Conservation (phyloP, 2,888 invertebrate genomes). For the Phanerotoma sp. region DNA sequence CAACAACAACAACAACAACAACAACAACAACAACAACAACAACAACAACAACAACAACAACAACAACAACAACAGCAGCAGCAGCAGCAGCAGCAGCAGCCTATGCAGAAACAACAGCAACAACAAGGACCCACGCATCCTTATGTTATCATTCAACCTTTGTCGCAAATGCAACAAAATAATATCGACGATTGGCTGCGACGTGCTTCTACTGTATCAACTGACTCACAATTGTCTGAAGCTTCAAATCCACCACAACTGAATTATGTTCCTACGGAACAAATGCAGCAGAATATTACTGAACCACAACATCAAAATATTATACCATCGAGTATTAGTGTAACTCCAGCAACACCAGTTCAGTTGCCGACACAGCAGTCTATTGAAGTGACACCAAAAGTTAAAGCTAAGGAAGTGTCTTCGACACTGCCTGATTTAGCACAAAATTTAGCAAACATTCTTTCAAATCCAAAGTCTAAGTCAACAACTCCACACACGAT, state of each 20-base stretch:
- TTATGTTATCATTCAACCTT: slow-evolving; percentile 40
- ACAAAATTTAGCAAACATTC: slow-evolving; percentile 54
- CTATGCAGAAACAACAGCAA: slow-evolving; percentile 37
- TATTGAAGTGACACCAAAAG: slow-evolving; percentile 38
- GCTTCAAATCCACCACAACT: slow-evolving; percentile 18
- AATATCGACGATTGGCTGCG: slow-evolving; percentile 50
- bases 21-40: slow-evolving; percentile 32
- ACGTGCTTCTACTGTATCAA: slow-evolving; percentile 51
- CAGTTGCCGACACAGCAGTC: slow-evolving; percentile 35
- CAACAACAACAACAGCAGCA: slow-evolving; percentile 28
- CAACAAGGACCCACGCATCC: slow-evolving; percentile 24
- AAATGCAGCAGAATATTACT: slow-evolving; percentile 7
- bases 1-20: slow-evolving; percentile 40
- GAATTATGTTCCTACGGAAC: slow-evolving; percentile 17
- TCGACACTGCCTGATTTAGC: slow-evolving; percentile 55
- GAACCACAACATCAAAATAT: slow-evolving; percentile 27
- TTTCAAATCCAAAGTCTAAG: slow-evolving; percentile 55
- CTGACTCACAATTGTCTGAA: slow-evolving; percentile 48
- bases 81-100: slow-evolving; percentile 15
- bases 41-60: slow-evolving; percentile 39
- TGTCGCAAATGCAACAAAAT: slow-evolving; percentile 41
- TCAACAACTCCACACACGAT: slow-evolving; percentile 43
- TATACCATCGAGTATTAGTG: slow-evolving; percentile 27
- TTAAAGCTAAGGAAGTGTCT: slow-evolving; percentile 52
- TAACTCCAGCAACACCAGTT: slow-evolving; percentile 24